Evolutionary conservation across 2,888 invertebrate species (phyloP).

Genomic region (Melolontha melolontha): DNA sequence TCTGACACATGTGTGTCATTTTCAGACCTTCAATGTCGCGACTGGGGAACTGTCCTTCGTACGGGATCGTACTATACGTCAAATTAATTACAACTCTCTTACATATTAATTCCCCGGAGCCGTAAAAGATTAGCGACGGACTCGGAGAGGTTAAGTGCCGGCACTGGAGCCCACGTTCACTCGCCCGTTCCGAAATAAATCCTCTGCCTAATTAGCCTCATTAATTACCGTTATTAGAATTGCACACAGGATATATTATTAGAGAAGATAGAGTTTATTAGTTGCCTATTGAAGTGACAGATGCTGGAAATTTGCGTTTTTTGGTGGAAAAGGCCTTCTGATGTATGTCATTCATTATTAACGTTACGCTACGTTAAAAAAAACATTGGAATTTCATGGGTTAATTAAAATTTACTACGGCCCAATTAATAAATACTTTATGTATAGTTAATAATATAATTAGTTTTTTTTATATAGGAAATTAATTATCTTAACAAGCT

Average conservation of each 20-base stretch:
- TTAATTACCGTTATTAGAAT: constrained; percentile 42
- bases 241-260: constrained; percentile 32
- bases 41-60: constrained; percentile 28
- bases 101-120: constrained; percentile 32
- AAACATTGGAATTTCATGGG: too few relatives aligned
- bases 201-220: constrained; percentile 35
- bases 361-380: too few relatives aligned
- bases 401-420: too few relatives aligned
- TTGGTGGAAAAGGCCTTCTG: background rate
- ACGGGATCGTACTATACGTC: constrained; percentile 19
- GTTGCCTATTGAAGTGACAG: constrained; percentile 12
- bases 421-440: too few relatives aligned
- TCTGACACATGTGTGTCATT: constrained; percentile 34
- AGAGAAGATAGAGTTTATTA: constrained; percentile 26
- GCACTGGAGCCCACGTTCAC: constrained; percentile 13
- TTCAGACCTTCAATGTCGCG: constrained; percentile 26
- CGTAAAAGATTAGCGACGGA: constrained; percentile 31
- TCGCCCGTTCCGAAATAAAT: constrained; percentile 33
- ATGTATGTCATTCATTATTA: too few relatives aligned
- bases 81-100: constrained; percentile 35
- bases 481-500: too few relatives aligned
- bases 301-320: constrained; percentile 15
- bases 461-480: too few relatives aligned
- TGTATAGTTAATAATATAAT: too few relatives aligned
- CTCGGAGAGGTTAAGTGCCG: constrained; percentile 28